Evolutionary conservation across 2,113 vertebrate genomes (phyloP), one percentile per base, ranked within the genome.

Genomic region (Trichomycterus rosablanca): DNA sequence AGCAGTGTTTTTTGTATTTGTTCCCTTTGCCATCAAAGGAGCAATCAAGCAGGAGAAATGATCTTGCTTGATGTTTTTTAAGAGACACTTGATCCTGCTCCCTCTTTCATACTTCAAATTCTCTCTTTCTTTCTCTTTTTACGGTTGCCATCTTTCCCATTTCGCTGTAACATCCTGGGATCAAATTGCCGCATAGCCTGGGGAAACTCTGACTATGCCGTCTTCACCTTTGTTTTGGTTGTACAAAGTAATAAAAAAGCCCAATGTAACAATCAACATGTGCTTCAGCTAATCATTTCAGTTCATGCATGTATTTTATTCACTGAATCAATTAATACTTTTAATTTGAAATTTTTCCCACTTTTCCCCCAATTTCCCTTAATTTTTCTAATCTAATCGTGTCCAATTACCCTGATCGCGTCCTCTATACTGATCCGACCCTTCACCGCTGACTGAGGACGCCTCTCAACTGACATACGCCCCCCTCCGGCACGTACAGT

Each of bases 141-240:
- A 56, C 37, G 30, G 56, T 24, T 53, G 19, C 24, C 30, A 60
- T 57, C 19, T 64, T 53, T 64, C 18, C 23, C 62, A 65, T 59
- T 76, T 65, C 73, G 80, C 64, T 71, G 75, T 84, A 84, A 88
- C 84, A 86, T 83, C 84, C 80, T 86, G 87, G 87, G 87, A 87
- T 87, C 85, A 86, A 84, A 71, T 75, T 6, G 55, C 66, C 72
- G 66, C 79, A 79, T 69, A 75, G 79, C 77, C 7, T 74, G 52
- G 71, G 63, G 37, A 77, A 53, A 32, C 52, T 61, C 18, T 49
- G 67, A 63, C 80, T 80, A 69, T 84, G 82, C 62, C 72, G 62
- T 49, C 19, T 23, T 53, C 74, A 78, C 77, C 64, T 55, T 59
- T 63, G 66, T 78, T 81, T 81, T 77, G 80, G 70, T 82, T 86